Conservation (phyloP, 2,113 vertebrate genomes). For the Bagarius yarrelli region DNA sequence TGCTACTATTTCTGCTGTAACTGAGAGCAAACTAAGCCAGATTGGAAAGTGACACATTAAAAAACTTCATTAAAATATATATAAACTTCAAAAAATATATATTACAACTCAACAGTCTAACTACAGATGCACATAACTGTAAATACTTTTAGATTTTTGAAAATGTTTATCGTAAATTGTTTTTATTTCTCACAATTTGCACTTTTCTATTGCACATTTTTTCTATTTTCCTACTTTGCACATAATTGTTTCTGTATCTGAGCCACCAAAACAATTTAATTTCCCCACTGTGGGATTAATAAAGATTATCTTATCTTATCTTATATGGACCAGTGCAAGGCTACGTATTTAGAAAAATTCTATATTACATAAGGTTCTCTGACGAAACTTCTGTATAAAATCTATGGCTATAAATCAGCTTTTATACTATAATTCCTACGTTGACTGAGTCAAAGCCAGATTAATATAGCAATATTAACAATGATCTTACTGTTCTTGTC, state of each 20-base stretch:
- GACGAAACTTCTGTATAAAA: background rate
- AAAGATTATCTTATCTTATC: no score
- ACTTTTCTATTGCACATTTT: no score
- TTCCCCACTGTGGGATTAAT: no score
- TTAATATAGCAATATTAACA: background rate
- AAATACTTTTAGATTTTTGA: no score
- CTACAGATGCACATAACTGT: no score
- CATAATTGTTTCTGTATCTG: no score
- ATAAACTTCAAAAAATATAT: no score
- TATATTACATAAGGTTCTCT: background rate
- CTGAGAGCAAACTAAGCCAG: conserved; percentile 24
- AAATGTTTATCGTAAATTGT: no score
- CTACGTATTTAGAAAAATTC: background rate
- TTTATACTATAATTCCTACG: background rate
- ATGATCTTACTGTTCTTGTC: background rate
- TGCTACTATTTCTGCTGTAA: conserved; percentile 33
- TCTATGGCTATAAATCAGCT: background rate
- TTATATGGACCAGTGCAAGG: background rate
- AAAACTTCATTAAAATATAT: conserved; percentile 26
- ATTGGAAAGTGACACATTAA: conserved; percentile 6
- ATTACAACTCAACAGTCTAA: no score
- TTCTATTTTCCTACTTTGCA: no score
- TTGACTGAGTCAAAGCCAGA: background rate
- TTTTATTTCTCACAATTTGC: no score
- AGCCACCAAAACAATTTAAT: no score